These are phyloP conservation scores for Melipona beecheii DNA, from an alignment of 2,888 invertebrate species.

Conservation along the genomic window DNA sequence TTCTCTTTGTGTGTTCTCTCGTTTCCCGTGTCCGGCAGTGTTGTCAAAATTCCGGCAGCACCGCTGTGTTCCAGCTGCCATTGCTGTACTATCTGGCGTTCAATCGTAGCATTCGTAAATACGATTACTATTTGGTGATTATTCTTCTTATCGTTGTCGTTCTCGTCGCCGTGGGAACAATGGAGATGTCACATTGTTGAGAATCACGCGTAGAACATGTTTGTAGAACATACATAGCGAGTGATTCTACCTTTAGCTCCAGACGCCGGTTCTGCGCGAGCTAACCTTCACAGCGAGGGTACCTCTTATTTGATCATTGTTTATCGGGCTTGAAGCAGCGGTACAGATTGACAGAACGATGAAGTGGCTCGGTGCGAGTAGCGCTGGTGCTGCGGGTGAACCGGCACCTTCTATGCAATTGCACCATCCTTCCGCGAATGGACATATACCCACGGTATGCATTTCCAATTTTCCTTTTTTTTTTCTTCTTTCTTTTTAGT, in stretches of 20 bases:
- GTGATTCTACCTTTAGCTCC: slow-evolving; percentile 54
- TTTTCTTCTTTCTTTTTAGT: background rate
- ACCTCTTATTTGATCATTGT: slow-evolving; percentile 50
- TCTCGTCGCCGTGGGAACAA: slow-evolving; percentile 62
- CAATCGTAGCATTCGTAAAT: slow-evolving; percentile 55
- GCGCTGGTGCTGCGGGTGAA: slow-evolving; percentile 88
- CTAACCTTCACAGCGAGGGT: slow-evolving; percentile 64
- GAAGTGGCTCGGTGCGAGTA: slow-evolving; percentile 85
- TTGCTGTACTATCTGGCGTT: slow-evolving; percentile 73
- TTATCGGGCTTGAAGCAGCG: slow-evolving; percentile 54
- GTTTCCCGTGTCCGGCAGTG: slow-evolving; percentile 68
- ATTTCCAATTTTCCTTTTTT: slow-evolving; percentile 15
- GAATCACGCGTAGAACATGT: slow-evolving; percentile 60
- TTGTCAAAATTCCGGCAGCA: slow-evolving; percentile 80
- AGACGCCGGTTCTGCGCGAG: slow-evolving; percentile 69
- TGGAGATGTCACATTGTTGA: slow-evolving; percentile 62
- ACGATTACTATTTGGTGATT: slow-evolving; percentile 42
- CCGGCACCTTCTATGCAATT: slow-evolving; percentile 85
- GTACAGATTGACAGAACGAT: slow-evolving; percentile 77
- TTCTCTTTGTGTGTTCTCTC: slow-evolving; percentile 67
- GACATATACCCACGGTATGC: slow-evolving; percentile 82
- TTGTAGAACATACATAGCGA: slow-evolving; percentile 63
- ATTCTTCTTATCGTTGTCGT: slow-evolving; percentile 30
- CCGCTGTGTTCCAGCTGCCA: slow-evolving; percentile 77
- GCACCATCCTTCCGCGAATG: slow-evolving; percentile 83